These are phyloP conservation scores for Cerastoderma edule DNA, from an alignment of 2,888 invertebrate genomes.

Conservation along the genomic window DNA sequence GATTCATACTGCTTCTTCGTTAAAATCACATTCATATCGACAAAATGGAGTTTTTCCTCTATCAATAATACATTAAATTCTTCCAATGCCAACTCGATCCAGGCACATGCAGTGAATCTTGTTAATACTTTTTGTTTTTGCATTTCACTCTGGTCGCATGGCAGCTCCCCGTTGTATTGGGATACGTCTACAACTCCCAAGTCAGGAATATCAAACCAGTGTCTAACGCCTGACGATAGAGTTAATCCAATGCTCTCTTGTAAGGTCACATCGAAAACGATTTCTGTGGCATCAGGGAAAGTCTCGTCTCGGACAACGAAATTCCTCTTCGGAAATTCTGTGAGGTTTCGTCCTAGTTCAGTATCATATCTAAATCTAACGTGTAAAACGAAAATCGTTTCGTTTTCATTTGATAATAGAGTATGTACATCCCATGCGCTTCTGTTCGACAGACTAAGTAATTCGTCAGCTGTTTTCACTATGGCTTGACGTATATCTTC, in stretches of 20 bases:
- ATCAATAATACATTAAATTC: background rate
- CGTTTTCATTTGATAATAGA: too few relatives aligned
- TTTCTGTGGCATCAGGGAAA: too few relatives aligned
- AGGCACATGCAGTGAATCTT: slow-evolving; percentile 1
- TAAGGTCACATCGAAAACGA: background rate
- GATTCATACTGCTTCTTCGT: background rate
- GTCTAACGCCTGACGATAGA: too few relatives aligned
- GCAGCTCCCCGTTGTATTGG: too few relatives aligned
- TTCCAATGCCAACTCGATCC: background rate
- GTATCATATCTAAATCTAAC: background rate
- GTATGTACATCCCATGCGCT: slow-evolving; percentile 2
- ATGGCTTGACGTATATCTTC: background rate
- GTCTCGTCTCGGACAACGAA: background rate
- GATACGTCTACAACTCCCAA: too few relatives aligned
- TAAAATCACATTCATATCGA: background rate
- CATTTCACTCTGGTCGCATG: too few relatives aligned
- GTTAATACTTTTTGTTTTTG: background rate
- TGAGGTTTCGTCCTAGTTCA: background rate
- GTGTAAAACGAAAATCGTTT: slow-evolving; percentile 5
- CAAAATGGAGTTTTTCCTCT: background rate
- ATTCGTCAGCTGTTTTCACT: background rate
- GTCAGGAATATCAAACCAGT: background rate
- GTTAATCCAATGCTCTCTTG: too few relatives aligned
- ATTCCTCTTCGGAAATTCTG: background rate
- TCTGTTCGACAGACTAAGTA: background rate